Percentiles rank a stretch among this genome's conserved stretches.
These are phyloP conservation scores for Philotrypesis tridentata DNA, from an alignment of 1,140 invertebrate genomes.

Conservation along the genomic window DNA sequence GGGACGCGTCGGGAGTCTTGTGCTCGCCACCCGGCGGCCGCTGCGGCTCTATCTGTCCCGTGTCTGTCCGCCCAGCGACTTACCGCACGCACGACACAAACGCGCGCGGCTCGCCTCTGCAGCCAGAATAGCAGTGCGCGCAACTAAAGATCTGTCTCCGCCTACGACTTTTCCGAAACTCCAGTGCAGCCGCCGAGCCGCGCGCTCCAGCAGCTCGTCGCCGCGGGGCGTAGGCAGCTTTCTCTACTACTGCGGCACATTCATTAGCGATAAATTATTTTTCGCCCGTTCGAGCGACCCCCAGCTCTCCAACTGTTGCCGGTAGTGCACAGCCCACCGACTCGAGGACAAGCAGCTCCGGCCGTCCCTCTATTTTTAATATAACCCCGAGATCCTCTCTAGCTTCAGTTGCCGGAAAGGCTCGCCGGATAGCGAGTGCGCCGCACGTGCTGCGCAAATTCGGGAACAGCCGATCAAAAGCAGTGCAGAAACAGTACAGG, in stretches of 20 bases:
- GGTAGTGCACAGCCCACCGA: too few species aligned
- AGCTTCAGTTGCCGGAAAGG: too few species aligned
- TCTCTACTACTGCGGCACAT: neutral
- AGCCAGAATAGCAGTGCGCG: too few species aligned
- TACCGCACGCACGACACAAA: constrained; percentile 30
- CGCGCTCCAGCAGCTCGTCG: neutral
- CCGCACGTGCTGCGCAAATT: too few species aligned
- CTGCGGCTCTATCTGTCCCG: neutral
- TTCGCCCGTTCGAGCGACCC: neutral
- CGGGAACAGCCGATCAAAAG: too few species aligned
- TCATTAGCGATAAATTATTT: constrained; percentile 45
- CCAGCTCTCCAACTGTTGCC: neutral
- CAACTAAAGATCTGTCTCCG: neutral
- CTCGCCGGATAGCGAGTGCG: too few species aligned
- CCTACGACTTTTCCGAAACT: constrained; percentile 12
- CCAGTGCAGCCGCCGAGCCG: neutral
- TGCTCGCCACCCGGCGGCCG: constrained; percentile 2
- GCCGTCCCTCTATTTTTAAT: too few species aligned
- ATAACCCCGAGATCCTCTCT: too few species aligned
- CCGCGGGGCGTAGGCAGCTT: neutral
- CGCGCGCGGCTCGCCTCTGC: too few species aligned
- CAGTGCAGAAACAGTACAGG: too few species aligned
- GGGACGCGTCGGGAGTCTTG: constrained; percentile 33
- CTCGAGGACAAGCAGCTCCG: too few species aligned
- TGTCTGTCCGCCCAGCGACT: constrained; percentile 37